Conservation (phyloP, 2,888 invertebrate genomes). For the Criorhina ranunculi region DNA sequence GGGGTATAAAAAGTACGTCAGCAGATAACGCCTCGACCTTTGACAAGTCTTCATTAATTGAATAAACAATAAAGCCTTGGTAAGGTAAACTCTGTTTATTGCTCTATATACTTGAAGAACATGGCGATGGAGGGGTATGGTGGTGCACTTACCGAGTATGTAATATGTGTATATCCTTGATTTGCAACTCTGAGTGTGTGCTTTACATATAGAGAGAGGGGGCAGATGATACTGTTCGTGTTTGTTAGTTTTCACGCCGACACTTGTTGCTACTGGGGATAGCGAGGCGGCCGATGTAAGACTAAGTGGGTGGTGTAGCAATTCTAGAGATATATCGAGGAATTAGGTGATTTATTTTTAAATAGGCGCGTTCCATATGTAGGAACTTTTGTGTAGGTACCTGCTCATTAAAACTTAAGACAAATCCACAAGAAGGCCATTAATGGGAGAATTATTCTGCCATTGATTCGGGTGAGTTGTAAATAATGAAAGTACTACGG, state of each 20-base stretch:
- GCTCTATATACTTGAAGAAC: conserved; percentile 20
- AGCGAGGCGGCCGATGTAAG: conserved; percentile 8
- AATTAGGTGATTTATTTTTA: not conserved
- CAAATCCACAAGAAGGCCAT: no score
- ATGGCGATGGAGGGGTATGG: conserved; percentile 1
- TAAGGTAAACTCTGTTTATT: conserved; percentile 33
- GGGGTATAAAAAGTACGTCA: conserved; percentile 5
- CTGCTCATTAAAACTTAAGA: no score
- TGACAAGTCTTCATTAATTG: conserved; percentile 42
- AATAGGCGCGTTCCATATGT: not conserved
- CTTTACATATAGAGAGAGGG: not conserved
- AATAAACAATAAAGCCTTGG: conserved; percentile 41
- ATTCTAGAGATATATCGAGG: not conserved
- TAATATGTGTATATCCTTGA: conserved; percentile 38
- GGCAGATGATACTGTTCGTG: conserved; percentile 32
- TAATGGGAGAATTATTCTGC: no score
- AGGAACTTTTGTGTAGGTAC: not conserved
- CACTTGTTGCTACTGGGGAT: conserved; percentile 69
- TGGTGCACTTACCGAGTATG: not conserved
- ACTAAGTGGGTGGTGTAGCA: conserved; percentile 14
- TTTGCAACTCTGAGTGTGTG: conserved; percentile 40
- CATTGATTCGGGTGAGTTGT: no score
- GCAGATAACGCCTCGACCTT: conserved; percentile 19
- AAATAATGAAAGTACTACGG: no score
- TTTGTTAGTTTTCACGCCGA: conserved; percentile 62